Conservation (phyloP, 2,888 invertebrate genomes). For the Apeira syringaria region DNA sequence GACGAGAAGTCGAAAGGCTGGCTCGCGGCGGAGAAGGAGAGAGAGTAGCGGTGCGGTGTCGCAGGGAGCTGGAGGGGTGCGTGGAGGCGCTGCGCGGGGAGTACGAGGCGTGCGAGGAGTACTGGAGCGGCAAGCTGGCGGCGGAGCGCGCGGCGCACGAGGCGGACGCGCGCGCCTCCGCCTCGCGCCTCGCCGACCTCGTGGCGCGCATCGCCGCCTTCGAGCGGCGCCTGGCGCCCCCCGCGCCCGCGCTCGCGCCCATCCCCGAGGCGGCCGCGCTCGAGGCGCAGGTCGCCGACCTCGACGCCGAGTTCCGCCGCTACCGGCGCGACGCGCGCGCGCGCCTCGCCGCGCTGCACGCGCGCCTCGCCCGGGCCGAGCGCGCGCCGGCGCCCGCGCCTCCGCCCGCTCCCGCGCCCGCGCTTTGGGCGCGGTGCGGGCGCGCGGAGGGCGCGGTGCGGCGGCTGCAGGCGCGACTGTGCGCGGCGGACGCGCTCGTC, state of each 20-base stretch:
- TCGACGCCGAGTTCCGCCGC: slow-evolving; percentile 71
- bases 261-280: slow-evolving; percentile 85
- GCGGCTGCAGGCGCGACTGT: slow-evolving; percentile 85
- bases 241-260: slow-evolving; percentile 82
- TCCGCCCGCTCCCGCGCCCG: slow-evolving; percentile 18
- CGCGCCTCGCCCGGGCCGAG: slow-evolving; percentile 21
- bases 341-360: slow-evolving; percentile 74
- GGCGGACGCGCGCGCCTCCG: slow-evolving; percentile 89
- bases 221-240: slow-evolving; percentile 85
- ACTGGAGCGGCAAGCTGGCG: slow-evolving; percentile 91
- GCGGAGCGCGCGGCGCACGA: slow-evolving; percentile 90
- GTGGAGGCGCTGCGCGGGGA: slow-evolving; percentile 89
- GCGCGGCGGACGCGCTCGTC: slow-evolving; percentile 89
- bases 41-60: slow-evolving; percentile 36
- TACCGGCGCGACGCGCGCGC: slow-evolving; percentile 34
- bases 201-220: slow-evolving; percentile 91
- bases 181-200: slow-evolving; percentile 89
- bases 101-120: slow-evolving; percentile 94
- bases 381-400: slow-evolving; percentile 18
- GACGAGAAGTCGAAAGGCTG: no score
- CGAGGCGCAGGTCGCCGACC: slow-evolving; percentile 79
- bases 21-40: background rate
- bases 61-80: slow-evolving; percentile 88
- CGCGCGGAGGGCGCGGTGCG: slow-evolving; percentile 65
- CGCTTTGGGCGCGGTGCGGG: slow-evolving; percentile 71